phyloP scores from a whole-genome alignment of 1,140 invertebrate species.

The Ridgeia piscesae region DNA sequence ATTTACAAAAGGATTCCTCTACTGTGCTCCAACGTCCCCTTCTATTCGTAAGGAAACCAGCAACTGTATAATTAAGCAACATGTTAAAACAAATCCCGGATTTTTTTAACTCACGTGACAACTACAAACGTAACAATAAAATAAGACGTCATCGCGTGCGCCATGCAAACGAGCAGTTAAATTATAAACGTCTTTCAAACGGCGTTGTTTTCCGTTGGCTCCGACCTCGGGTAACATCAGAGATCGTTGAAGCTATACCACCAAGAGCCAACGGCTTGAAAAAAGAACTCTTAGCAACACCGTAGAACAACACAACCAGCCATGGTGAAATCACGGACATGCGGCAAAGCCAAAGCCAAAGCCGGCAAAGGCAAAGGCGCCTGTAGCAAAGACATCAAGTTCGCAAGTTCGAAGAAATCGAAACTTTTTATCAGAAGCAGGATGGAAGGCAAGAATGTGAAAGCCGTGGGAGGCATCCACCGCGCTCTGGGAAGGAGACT shows the following conservation, averaged over 20 bases:
- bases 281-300: background rate
- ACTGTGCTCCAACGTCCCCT: too few species aligned
- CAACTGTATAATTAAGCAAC: too few species aligned
- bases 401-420: background rate
- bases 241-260: background rate
- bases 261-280: too few species aligned
- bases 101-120: too few species aligned
- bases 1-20: too few species aligned
- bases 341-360: too few species aligned
- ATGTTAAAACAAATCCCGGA: too few species aligned
- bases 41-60: too few species aligned
- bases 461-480: background rate
- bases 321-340: background rate
- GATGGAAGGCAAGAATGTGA: background rate
- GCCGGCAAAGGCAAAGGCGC: too few species aligned
- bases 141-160: background rate
- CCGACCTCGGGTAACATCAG: background rate
- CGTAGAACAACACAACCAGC: background rate
- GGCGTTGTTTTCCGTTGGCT: background rate
- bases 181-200: background rate
- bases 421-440: background rate
- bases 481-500: background rate
- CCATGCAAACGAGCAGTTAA: background rate
- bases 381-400: background rate
- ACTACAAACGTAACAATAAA: background rate